These are phyloP conservation scores for Podarcis lilfordi DNA, from an alignment of 2,797 vertebrate species.

Conservation along the genomic window DNA sequence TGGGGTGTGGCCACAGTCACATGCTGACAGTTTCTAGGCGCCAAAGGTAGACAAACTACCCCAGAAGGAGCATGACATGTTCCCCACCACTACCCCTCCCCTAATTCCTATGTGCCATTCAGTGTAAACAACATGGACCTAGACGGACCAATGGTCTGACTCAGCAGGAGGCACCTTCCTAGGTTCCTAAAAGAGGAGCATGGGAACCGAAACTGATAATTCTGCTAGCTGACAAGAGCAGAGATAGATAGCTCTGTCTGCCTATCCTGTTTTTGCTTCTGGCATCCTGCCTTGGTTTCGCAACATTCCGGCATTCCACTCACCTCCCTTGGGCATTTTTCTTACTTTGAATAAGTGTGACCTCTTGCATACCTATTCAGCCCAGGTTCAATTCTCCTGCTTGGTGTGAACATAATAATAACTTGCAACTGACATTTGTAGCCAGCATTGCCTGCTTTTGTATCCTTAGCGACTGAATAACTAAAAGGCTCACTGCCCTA, in stretches of 20 bases:
- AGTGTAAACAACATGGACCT: no score
- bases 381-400: neutral
- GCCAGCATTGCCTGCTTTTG: neutral
- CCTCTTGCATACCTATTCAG: neutral
- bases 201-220: neutral
- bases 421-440: neutral
- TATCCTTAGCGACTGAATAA: neutral
- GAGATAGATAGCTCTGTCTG: neutral
- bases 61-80: no score
- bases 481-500: neutral
- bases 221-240: neutral
- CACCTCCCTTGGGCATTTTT: neutral
- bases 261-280: constrained; percentile 11
- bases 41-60: no score
- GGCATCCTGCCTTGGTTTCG: neutral
- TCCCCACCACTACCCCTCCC: no score
- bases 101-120: no score
- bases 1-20: no score
- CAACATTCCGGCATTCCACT: neutral
- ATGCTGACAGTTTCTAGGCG: no score
- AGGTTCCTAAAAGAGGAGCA: neutral
- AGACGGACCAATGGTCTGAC: no score
- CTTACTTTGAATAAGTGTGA: constrained; percentile 9
- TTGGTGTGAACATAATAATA: neutral
- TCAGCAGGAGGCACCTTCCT: no score